Conservation (phyloP, 2,888 invertebrate species). For the Tiliacea aurago region DNA sequence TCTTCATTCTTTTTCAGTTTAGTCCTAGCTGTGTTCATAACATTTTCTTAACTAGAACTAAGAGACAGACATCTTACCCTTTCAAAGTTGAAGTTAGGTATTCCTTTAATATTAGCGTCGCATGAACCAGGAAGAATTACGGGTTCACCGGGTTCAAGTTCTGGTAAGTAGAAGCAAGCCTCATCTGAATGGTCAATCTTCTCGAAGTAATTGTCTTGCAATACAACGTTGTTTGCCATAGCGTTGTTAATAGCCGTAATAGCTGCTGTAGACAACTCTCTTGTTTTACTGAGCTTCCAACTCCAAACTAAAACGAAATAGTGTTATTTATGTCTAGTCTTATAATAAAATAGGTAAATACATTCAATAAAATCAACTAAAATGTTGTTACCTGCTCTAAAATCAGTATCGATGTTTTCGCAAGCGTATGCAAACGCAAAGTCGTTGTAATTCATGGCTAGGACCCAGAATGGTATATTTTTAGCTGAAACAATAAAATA, state of each 20-base stretch:
- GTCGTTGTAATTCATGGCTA: conserved; percentile 90
- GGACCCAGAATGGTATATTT: conserved; percentile 75
- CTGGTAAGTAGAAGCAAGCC: conserved; percentile 82
- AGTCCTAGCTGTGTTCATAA: background rate
- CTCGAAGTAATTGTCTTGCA: conserved; percentile 78
- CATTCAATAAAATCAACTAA: background rate
- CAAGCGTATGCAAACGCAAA: conserved; percentile 92
- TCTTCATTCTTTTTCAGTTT: background rate
- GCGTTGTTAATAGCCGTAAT: conserved; percentile 70
- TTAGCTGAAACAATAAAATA: conserved; percentile 68
- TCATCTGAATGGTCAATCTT: conserved; percentile 75
- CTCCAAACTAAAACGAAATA: conserved; percentile 78
- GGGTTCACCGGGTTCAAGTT: conserved; percentile 74
- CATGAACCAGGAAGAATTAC: conserved; percentile 81
- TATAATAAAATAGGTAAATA: background rate
- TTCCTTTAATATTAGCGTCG: conserved; percentile 73
- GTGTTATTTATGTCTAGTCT: background rate
- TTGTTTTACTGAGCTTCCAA: conserved; percentile 83
- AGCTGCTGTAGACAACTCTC: conserved; percentile 65
- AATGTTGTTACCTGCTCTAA: conserved; percentile 77
- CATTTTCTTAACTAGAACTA: background rate
- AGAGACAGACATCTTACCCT: conserved; percentile 70
- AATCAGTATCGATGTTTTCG: conserved; percentile 74
- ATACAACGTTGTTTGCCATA: conserved; percentile 70
- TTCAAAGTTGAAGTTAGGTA: conserved; percentile 74